Conservation (phyloP, 2,797 vertebrate genomes). For the Sebastes ruberrimus region DNA sequence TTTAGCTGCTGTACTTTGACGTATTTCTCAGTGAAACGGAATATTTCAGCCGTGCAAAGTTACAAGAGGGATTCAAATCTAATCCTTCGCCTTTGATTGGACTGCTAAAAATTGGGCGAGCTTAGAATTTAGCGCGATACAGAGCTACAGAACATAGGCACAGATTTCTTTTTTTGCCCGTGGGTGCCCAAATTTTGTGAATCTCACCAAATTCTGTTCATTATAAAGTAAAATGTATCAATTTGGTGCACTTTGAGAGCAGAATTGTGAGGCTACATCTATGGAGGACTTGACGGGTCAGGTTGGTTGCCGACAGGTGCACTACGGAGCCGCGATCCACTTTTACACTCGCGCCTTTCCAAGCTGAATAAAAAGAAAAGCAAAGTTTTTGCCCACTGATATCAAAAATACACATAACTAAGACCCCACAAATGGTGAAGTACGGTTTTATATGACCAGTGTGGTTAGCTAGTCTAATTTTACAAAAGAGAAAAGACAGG, state of each 20-base stretch:
- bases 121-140: not conserved
- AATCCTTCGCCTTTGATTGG: not conserved
- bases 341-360: no score
- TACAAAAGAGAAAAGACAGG: not conserved
- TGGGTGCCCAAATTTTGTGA: no score
- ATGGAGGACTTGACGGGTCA: fast-evolving
- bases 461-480: not conserved
- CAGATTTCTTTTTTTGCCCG: no score
- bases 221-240: no score
- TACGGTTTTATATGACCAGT: not conserved
- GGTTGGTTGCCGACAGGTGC: no score
- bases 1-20: not conserved
- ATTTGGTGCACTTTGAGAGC: no score
- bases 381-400: not conserved
- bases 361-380: no score
- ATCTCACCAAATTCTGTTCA: no score
- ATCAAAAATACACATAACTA: not conserved
- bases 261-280: fast-evolving
- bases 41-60: not conserved
- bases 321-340: no score
- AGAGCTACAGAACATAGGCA: no score
- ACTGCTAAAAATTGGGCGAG: fast-evolving
- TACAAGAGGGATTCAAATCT: not conserved
- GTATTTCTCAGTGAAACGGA: not conserved
- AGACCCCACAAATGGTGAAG: not conserved